A percentile compares a stretch with the other conserved stretches of the same genome.
Conservation (phyloP, 1,140 invertebrate species). For the Diachasma alloeum region DNA sequence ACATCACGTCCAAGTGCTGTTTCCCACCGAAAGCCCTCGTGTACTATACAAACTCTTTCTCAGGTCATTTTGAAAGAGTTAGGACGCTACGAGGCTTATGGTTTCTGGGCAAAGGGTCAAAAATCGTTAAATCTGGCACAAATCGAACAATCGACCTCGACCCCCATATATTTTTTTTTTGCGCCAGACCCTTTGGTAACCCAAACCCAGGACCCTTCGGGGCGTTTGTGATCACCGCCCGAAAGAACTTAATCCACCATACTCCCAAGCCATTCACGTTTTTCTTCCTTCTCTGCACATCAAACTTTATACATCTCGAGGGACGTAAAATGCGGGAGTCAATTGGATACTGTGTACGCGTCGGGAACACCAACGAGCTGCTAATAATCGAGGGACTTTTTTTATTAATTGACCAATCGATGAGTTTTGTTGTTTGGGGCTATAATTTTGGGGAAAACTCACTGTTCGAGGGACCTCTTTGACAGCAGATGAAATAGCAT, state of each 20-base stretch:
- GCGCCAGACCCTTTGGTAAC: background rate
- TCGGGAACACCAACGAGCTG: conserved; percentile 4
- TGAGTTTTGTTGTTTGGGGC: background rate
- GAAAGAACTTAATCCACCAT: conserved; percentile 22
- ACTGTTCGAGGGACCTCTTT: background rate
- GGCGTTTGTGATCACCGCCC: background rate
- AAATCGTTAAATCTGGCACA: conserved; percentile 35
- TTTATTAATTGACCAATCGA: conserved; percentile 11
- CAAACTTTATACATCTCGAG: conserved; percentile 22
- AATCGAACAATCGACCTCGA: conserved; percentile 28
- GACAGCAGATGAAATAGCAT: background rate
- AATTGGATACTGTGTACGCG: conserved; percentile 22
- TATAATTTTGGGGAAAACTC: conserved; percentile 17
- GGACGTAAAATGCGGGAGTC: conserved; percentile 26
- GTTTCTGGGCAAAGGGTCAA: background rate
- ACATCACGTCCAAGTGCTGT: conserved; percentile 28
- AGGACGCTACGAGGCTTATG: background rate
- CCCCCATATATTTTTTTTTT: background rate
- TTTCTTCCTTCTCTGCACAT: background rate
- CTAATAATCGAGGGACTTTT: conserved; percentile 26
- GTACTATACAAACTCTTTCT: conserved; percentile 9
- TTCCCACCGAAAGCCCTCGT: conserved; percentile 16
- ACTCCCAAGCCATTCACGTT: background rate
- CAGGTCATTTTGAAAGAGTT: conserved; percentile 8
- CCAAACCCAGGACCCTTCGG: background rate